phyloP scores from a whole-genome alignment of 53 echinoderm and acorn worm species.

The Zoroaster sp. region DNA sequence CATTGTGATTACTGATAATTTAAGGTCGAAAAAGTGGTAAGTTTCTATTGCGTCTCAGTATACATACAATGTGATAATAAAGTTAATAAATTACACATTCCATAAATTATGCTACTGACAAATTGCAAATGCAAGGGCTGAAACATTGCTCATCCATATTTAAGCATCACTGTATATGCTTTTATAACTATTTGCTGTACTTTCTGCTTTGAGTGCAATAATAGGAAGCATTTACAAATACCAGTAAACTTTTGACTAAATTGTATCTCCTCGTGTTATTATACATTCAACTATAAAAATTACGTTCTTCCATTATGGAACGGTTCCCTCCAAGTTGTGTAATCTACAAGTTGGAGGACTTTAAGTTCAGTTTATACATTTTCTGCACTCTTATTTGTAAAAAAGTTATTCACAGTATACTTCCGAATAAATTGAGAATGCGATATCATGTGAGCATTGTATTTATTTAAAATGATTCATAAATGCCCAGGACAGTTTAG shows the following conservation, averaged over 20 bases:
- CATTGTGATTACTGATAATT: too few species aligned
- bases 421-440: not conserved
- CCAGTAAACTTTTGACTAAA: not conserved
- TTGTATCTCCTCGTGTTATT: not conserved
- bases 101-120: too few species aligned
- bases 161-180: too few species aligned
- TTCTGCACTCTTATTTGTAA: not conserved
- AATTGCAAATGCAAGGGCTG: too few species aligned
- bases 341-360: not conserved
- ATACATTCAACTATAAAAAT: not conserved
- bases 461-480: too few species aligned
- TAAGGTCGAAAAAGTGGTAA: too few species aligned
- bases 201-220: not conserved
- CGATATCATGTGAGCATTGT: too few species aligned
- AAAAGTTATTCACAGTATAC: not conserved
- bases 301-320: not conserved
- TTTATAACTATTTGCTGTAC: not conserved
- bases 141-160: too few species aligned
- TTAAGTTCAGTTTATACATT: not conserved
- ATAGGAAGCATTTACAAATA: not conserved
- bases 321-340: not conserved
- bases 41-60: too few species aligned
- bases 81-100: too few species aligned
- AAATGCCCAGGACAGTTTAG: too few species aligned
- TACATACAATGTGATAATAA: too few species aligned